phyloP scores from a whole-genome alignment of 2,888 invertebrate species.

The Drosophila diplacantha region DNA sequence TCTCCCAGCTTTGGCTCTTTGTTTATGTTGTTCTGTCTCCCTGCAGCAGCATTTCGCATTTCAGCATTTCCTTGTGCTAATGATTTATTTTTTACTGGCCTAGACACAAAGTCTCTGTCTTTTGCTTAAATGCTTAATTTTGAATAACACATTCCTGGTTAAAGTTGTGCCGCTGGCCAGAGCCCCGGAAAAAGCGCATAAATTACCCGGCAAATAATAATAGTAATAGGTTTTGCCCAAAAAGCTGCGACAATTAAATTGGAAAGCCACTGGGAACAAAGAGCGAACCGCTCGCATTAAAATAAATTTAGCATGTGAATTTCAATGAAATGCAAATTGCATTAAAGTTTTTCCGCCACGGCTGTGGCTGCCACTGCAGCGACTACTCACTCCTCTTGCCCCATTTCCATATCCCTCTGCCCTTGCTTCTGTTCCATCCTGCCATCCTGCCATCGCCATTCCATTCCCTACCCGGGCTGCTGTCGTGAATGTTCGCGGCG shows the following conservation, averaged over 20 bases:
- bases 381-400: slow-evolving; percentile 1
- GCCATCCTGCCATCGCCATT: background rate
- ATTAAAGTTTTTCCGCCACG: slow-evolving; percentile 44
- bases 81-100: background rate
- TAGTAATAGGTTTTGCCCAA: slow-evolving; percentile 18
- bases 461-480: slow-evolving; percentile 5
- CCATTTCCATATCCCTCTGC: slow-evolving; percentile 11
- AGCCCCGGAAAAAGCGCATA: slow-evolving; percentile 25
- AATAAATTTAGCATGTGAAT: slow-evolving; percentile 47
- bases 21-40: background rate
- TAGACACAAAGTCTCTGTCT: background rate
- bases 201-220: slow-evolving; percentile 37
- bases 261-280: slow-evolving; percentile 17
- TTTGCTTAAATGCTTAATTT: background rate
- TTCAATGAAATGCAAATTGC: slow-evolving; percentile 60
- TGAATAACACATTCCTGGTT: background rate
- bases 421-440: slow-evolving; percentile 3
- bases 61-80: slow-evolving; percentile 9
- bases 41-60: background rate
- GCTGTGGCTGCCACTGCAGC: slow-evolving; percentile 14
- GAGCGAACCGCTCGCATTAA: slow-evolving; percentile 23
- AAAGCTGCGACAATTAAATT: slow-evolving; percentile 24
- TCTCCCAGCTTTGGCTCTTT: background rate
- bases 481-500: slow-evolving; percentile 39
- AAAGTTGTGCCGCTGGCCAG: slow-evolving; percentile 1